These are phyloP conservation scores for Dicyrtomina minuta DNA, from an alignment of 2,888 invertebrate genomes.

Conservation along the genomic window DNA sequence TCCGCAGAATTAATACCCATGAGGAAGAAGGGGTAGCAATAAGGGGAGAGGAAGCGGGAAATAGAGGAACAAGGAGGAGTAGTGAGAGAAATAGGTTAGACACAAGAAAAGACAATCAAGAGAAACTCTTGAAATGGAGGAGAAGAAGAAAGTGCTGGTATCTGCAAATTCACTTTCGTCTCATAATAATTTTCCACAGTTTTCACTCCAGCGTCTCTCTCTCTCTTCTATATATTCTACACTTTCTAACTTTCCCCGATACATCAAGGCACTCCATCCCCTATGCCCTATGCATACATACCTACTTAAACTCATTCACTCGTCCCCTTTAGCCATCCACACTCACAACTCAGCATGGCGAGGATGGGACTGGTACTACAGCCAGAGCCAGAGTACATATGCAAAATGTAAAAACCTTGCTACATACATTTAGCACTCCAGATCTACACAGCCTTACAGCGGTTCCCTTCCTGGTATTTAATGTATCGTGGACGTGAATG, in stretches of 20 bases:
- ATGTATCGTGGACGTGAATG: neutral
- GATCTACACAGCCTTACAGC: too few species aligned
- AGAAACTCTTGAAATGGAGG: constrained; percentile 19
- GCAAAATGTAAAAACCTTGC: too few species aligned
- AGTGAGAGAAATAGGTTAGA: neutral
- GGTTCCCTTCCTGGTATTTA: neutral
- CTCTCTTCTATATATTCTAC: too few species aligned
- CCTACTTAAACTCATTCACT: too few species aligned
- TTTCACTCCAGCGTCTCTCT: neutral
- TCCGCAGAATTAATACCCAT: constrained; percentile 24
- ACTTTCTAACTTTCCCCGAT: neutral
- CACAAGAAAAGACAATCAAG: constrained; percentile 11
- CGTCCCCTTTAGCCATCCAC: too few species aligned
- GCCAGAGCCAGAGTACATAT: too few species aligned
- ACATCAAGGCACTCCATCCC: neutral
- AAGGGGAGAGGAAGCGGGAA: neutral
- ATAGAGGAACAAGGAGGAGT: constrained; percentile 7
- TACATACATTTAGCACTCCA: too few species aligned
- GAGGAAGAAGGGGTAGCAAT: too few species aligned
- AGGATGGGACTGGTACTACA: too few species aligned
- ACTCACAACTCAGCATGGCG: too few species aligned
- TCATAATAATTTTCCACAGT: constrained; percentile 14
- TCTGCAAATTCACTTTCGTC: constrained; percentile 26
- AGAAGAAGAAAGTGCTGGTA: constrained; percentile 21
- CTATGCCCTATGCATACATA: neutral